phyloP scores from a whole-genome alignment of 2,888 invertebrate genomes.

The Drosophila nr. perissopoda region DNA sequence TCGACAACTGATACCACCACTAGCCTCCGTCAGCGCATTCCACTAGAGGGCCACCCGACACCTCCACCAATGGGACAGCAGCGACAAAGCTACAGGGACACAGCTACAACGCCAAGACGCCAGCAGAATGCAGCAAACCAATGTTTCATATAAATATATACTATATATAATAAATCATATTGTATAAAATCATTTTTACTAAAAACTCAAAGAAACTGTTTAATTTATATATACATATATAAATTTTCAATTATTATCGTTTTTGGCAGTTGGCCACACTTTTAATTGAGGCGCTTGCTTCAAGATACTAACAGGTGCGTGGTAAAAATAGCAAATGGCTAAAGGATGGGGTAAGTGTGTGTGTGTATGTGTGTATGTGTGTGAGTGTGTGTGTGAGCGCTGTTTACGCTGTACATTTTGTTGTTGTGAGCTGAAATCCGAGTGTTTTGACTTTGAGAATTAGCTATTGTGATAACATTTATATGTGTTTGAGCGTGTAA shows the following conservation, averaged over 20 bases:
- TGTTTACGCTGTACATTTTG: constrained; percentile 44
- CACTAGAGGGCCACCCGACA: too few relatives aligned
- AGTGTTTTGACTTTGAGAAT: constrained; percentile 76
- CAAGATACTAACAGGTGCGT: constrained; percentile 2
- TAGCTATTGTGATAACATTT: constrained; percentile 75
- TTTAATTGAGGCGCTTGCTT: constrained; percentile 40
- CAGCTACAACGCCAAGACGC: too few relatives aligned
- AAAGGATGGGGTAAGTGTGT: not conserved
- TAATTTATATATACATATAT: too few relatives aligned
- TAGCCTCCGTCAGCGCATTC: too few relatives aligned
- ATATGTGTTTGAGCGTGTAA: constrained; percentile 16
- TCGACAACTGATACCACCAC: too few relatives aligned
- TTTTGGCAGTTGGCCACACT: constrained; percentile 1
- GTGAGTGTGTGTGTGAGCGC: not conserved
- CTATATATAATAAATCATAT: too few relatives aligned
- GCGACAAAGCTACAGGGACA: too few relatives aligned
- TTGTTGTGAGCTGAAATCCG: constrained; percentile 61
- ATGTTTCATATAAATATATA: too few relatives aligned
- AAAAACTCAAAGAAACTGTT: too few relatives aligned
- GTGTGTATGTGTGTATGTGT: not conserved
- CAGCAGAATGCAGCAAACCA: too few relatives aligned
- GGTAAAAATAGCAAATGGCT: not conserved
- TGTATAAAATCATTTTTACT: too few relatives aligned
- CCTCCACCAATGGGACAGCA: too few relatives aligned
- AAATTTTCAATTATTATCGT: not conserved